These are phyloP conservation scores for Nesidiocoris tenuis DNA, from an alignment of 2,888 invertebrate genomes.

Conservation along the genomic window DNA sequence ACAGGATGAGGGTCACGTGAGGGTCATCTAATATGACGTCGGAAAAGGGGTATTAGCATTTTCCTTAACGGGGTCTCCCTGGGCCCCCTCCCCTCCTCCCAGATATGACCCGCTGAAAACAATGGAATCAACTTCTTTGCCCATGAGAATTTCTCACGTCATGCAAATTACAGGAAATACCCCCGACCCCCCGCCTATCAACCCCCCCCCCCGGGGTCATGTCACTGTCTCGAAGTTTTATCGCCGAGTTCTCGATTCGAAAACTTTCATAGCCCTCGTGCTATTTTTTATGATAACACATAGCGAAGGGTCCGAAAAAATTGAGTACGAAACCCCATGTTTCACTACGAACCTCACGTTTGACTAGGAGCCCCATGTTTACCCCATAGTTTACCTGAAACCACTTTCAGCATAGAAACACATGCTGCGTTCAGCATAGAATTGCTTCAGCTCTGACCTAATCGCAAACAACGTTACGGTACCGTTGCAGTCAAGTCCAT, in stretches of 20 bases:
- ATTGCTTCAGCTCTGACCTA: too few relatives aligned
- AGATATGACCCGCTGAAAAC: background rate
- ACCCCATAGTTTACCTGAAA: too few relatives aligned
- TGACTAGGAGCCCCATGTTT: too few relatives aligned
- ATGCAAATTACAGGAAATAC: background rate
- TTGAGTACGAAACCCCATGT: too few relatives aligned
- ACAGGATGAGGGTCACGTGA: background rate
- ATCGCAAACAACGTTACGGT: too few relatives aligned
- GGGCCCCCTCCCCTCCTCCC: background rate
- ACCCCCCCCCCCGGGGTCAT: background rate
- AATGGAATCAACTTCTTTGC: background rate
- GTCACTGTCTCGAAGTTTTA: background rate
- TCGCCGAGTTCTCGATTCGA: background rate
- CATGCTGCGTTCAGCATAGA: too few relatives aligned
- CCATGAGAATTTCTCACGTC: background rate
- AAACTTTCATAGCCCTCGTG: background rate
- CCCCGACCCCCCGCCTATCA: background rate
- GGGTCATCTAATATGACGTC: background rate
- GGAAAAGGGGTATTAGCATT: background rate
- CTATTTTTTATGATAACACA: too few relatives aligned
- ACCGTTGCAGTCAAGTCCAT: too few relatives aligned
- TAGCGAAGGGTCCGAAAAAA: too few relatives aligned
- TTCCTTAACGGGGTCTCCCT: background rate
- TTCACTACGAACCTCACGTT: too few relatives aligned
- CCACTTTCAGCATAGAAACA: too few relatives aligned